Evolutionary conservation across 2,797 vertebrate genomes (phyloP).

Genomic region (Peromyscus melanophrys): DNA sequence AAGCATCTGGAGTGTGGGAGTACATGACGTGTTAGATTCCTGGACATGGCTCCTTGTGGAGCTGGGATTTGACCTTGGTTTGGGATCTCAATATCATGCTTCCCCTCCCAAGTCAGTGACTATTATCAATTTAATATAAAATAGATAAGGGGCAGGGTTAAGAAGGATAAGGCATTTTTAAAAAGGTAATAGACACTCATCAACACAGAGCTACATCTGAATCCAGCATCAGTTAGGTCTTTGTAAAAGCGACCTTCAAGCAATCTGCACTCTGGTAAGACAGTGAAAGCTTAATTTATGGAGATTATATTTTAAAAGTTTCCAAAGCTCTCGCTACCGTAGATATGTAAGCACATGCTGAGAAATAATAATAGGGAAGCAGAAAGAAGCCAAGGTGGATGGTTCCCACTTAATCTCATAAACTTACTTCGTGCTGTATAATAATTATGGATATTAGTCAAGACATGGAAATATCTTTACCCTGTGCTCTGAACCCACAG

Average conservation of each 20-base stretch:
- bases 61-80: neutral
- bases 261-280: constrained; percentile 16
- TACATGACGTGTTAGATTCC: constrained; percentile 10
- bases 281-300: constrained; percentile 36
- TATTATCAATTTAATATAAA: neutral
- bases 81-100: neutral
- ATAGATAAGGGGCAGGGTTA: neutral
- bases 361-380: constrained; percentile 60
- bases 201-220: constrained; percentile 1
- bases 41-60: neutral
- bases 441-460: constrained; percentile 65
- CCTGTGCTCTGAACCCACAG: neutral
- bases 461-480: constrained; percentile 35
- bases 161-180: neutral
- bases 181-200: neutral
- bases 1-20: neutral
- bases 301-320: constrained; percentile 55
- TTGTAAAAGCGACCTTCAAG: constrained; percentile 53
- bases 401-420: constrained; percentile 48
- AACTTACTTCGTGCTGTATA: constrained; percentile 47
- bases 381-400: constrained; percentile 59
- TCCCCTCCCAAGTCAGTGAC: neutral
- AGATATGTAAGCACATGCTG: constrained; percentile 52
- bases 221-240: neutral
- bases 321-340: constrained; percentile 38